Evolutionary conservation across 2,888 invertebrate genomes (phyloP).

Genomic region (Stenoptilia bipunctidactyla): DNA sequence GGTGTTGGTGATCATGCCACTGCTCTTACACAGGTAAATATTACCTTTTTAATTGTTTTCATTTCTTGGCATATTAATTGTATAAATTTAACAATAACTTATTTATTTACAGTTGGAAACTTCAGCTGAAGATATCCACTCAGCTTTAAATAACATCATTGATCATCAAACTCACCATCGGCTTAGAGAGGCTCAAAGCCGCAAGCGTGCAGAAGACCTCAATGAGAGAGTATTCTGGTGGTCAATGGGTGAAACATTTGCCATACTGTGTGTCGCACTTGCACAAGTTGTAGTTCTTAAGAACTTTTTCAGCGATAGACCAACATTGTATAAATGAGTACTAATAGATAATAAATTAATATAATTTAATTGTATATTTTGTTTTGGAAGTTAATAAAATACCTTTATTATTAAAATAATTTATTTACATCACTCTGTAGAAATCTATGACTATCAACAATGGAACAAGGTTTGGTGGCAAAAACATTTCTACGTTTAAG

Average conservation of each 20-base stretch:
- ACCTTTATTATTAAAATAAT: slow-evolving; percentile 2
- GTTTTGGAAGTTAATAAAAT: slow-evolving; percentile 17
- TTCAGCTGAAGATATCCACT: slow-evolving; percentile 90
- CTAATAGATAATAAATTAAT: slow-evolving; percentile 12
- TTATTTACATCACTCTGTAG: neutral
- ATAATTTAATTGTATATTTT: slow-evolving; percentile 7
- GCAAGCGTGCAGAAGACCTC: slow-evolving; percentile 95
- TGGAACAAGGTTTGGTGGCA: too few relatives aligned
- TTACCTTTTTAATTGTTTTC: neutral
- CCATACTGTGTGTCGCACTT: slow-evolving; percentile 87
- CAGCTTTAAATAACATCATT: slow-evolving; percentile 86
- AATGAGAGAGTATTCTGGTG: slow-evolving; percentile 95
- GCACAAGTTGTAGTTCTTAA: slow-evolving; percentile 92
- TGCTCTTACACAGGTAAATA: slow-evolving; percentile 92
- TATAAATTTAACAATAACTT: slow-evolving; percentile 1
- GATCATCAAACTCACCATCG: slow-evolving; percentile 98
- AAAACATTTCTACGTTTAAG: too few relatives aligned
- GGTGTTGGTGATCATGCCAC: slow-evolving; percentile 91
- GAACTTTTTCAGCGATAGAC: slow-evolving; percentile 84
- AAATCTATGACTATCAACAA: too few relatives aligned
- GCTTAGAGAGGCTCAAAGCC: slow-evolving; percentile 92
- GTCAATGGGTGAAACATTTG: slow-evolving; percentile 90
- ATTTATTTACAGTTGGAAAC: slow-evolving; percentile 87
- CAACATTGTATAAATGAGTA: slow-evolving; percentile 56
- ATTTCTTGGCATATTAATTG: neutral